phyloP scores from a whole-genome alignment of 1,140 invertebrate species.

The Ctenoplectra terminalis region DNA sequence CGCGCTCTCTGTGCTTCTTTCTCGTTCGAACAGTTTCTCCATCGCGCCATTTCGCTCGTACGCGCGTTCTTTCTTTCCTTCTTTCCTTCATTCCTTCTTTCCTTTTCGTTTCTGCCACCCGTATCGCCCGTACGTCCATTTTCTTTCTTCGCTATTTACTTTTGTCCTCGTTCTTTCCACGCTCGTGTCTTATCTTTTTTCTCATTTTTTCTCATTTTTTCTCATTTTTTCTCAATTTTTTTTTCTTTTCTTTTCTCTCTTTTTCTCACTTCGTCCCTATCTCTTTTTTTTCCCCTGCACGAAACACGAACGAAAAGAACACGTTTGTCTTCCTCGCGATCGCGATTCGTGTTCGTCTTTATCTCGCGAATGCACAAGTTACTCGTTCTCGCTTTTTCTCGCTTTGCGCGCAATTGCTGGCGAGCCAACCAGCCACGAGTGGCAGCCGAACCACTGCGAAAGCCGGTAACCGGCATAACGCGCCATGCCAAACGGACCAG shows the following conservation, averaged over 20 bases:
- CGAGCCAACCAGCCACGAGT: slow-evolving; percentile 19
- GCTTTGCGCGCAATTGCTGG: slow-evolving; percentile 18
- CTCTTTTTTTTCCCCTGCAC: neutral
- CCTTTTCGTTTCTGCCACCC: too few relatives aligned
- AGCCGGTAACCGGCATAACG: slow-evolving; percentile 47
- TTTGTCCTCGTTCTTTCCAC: slow-evolving; percentile 11
- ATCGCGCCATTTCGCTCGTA: neutral
- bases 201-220: slow-evolving; percentile 1
- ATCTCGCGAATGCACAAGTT: neutral
- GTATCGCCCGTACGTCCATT: slow-evolving; percentile 30
- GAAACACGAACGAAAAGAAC: neutral
- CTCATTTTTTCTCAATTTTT: neutral
- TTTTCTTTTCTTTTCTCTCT: neutral
- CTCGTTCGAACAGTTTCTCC: neutral
- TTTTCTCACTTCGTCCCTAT: slow-evolving; percentile 7
- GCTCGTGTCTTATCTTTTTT: neutral
- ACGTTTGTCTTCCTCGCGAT: slow-evolving; percentile 7
- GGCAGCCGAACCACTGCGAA: slow-evolving; percentile 33
- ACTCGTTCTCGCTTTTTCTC: slow-evolving; percentile 2
- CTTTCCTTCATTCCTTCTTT: slow-evolving; percentile 19
- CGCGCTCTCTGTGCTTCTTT: slow-evolving; percentile 12
- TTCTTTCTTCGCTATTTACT: slow-evolving; percentile 35
- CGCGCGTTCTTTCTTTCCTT: neutral
- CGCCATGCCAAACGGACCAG: slow-evolving; percentile 9
- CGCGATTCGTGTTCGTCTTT: slow-evolving; percentile 25